A percentile compares a stretch with the other conserved stretches of the same genome.
Evolutionary conservation across 2,888 invertebrate genomes (phyloP).

Genomic region (Nemotelus nigrinus): DNA sequence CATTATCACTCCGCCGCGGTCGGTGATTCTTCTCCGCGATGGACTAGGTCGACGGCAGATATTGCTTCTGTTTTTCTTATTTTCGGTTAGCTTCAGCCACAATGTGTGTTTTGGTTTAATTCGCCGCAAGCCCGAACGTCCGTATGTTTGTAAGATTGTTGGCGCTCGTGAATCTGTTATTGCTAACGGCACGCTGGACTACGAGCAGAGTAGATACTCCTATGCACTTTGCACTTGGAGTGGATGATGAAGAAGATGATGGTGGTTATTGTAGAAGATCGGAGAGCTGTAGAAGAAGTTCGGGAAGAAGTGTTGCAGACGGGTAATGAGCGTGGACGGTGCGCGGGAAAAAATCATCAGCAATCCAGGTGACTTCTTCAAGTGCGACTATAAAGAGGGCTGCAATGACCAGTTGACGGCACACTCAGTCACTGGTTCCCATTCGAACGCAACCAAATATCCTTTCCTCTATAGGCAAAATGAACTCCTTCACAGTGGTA

Average conservation of each 20-base stretch:
- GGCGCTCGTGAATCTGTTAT: no score
- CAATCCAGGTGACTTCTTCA: slow-evolving; percentile 43
- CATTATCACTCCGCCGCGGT: neutral
- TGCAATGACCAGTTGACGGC: slow-evolving; percentile 56
- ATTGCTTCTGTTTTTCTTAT: neutral
- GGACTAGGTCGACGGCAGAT: neutral
- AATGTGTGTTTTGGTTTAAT: slow-evolving; percentile 12
- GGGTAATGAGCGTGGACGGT: slow-evolving; percentile 20
- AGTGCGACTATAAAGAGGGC: slow-evolving; percentile 64
- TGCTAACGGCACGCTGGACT: no score
- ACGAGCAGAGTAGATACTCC: no score
- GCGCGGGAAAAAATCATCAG: slow-evolving; percentile 37
- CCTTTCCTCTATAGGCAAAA: slow-evolving; percentile 59
- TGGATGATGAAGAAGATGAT: no score
- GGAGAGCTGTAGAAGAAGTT: neutral
- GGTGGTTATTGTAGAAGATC: no score
- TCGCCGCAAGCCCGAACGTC: neutral
- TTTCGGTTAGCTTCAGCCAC: slow-evolving; percentile 13
- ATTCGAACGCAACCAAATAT: slow-evolving; percentile 65
- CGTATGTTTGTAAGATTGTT: neutral
- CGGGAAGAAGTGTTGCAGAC: neutral
- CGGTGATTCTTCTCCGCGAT: neutral
- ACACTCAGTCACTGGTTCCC: slow-evolving; percentile 66
- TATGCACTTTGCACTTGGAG: no score
- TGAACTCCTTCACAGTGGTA: slow-evolving; percentile 67